Base-by-base conservation (phyloP, 1,140 invertebrate genomes). In the Sminthurinus signatus region DNA sequence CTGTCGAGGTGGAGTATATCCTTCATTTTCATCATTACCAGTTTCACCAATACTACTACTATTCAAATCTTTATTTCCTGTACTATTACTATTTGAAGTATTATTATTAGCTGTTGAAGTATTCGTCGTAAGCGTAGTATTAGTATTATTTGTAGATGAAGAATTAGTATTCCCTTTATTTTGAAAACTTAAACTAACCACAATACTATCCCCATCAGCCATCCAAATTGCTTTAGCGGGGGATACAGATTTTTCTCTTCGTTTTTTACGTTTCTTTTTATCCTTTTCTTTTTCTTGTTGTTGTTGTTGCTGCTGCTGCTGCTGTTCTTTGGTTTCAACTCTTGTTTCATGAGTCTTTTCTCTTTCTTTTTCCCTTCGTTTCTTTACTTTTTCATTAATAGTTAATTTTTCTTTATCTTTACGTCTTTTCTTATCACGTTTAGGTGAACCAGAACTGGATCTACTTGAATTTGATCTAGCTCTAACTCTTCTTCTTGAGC, bases 131-230 rank as follows among this genome's bases (percentile, higher is more conserved):
- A n/a, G n/a, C n/a, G n/a, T 32, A 0, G 29, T 28, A 10, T 60
- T 21, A 1, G 12, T 27, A 29, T 12, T 19, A 8, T 14, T 25
- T 15, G 28, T 2, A 10, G 28, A 27, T 5, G 2, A 32, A 8
- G 28, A 15, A 32, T 4, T 10, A 27, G 2, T 56, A 72, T 36
- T 25, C 71, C 67, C 64, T 54, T 75, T 67, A n/a, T n/a, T n/a
- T 69, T 77, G 88, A 75, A 93, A 94, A 76, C 89, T 92, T 5
- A 94, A 88, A 75, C 89, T 93, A 0, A 94, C 89, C 31, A 93
- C 80, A 59, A 94, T 93, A 74, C 92, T 93, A 76, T 93, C 89
- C 3, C 91, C 91, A 27, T 89, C 91, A 0, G 90, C 88, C n/a
- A n/a, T n/a, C 73, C 92, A 93, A 0, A 94, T 89, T 78, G 93